These are phyloP conservation scores for Rhabdomys pumilio DNA, from an alignment of 2,797 vertebrate genomes.

Conservation along the genomic window DNA sequence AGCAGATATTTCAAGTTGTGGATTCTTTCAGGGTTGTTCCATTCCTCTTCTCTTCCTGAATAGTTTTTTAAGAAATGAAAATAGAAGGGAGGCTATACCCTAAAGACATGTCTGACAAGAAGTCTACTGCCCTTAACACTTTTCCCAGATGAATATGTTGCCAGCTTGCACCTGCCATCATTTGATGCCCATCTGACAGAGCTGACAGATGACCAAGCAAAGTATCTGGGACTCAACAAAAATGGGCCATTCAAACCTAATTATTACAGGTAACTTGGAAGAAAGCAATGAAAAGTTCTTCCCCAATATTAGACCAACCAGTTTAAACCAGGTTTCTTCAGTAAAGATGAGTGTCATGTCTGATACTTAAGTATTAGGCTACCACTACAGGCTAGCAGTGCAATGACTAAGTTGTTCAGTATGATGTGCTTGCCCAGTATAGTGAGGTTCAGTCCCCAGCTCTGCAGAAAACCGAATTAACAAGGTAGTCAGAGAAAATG, in stretches of 20 bases:
- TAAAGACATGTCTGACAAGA: neutral
- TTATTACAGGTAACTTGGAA: slow-evolving; percentile 94
- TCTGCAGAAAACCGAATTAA: neutral
- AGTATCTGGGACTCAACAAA: slow-evolving; percentile 98
- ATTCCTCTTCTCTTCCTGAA: neutral
- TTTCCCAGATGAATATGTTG: slow-evolving; percentile 96
- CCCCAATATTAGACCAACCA: neutral
- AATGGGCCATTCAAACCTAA: slow-evolving; percentile 98
- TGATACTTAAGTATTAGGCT: slow-evolving; percentile 1
- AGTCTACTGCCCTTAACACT: slow-evolving; percentile 1
- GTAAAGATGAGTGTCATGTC: neutral
- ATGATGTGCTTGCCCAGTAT: neutral
- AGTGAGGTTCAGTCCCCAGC: neutral
- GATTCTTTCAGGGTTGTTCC: slow-evolving; percentile 14
- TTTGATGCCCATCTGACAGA: slow-evolving; percentile 98
- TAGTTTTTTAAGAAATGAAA: slow-evolving; percentile 25
- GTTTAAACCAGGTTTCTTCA: neutral
- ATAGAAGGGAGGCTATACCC: neutral
- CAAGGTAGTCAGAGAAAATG: neutral
- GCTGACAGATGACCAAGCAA: slow-evolving; percentile 96
- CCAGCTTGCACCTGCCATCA: slow-evolving; percentile 96
- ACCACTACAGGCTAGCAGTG: neutral
- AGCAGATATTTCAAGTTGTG: slow-evolving; percentile 16
- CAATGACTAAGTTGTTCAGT: neutral
- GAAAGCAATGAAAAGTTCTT: slow-evolving; percentile 32